phyloP scores from a whole-genome alignment of 2,113 vertebrate species.

The Falco punctatus region DNA sequence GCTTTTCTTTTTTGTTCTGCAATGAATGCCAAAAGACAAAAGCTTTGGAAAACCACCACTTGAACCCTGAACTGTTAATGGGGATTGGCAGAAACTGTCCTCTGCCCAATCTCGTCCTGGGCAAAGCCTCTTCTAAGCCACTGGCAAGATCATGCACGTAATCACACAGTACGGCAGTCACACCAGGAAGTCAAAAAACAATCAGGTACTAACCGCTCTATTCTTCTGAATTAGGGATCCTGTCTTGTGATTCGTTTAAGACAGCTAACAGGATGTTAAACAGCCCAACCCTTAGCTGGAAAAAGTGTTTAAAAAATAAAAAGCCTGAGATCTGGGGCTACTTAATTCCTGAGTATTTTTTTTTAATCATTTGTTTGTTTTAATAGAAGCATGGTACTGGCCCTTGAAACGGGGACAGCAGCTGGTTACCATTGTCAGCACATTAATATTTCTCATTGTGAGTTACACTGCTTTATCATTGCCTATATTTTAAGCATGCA shows the following conservation, averaged over 20 bases:
- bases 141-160: background rate
- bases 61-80: background rate
- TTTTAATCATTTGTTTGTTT: background rate
- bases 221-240: background rate
- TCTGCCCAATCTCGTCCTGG: background rate
- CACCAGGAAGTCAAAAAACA: background rate
- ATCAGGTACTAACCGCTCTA: background rate
- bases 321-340: background rate
- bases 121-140: background rate
- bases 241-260: background rate
- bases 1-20: background rate
- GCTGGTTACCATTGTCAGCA: background rate
- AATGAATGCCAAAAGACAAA: background rate
- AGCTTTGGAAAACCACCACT: background rate
- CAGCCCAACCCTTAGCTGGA: background rate
- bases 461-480: background rate
- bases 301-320: background rate
- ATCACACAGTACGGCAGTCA: background rate
- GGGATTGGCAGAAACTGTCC: background rate
- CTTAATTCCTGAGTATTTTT: background rate
- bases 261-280: background rate
- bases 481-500: slow-evolving; percentile 25
- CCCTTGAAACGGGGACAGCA: background rate
- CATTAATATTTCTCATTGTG: background rate
- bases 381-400: slow-evolving; percentile 18